Conservation (phyloP, 2,888 invertebrate genomes). For the Aporophyla lueneburgensis region DNA sequence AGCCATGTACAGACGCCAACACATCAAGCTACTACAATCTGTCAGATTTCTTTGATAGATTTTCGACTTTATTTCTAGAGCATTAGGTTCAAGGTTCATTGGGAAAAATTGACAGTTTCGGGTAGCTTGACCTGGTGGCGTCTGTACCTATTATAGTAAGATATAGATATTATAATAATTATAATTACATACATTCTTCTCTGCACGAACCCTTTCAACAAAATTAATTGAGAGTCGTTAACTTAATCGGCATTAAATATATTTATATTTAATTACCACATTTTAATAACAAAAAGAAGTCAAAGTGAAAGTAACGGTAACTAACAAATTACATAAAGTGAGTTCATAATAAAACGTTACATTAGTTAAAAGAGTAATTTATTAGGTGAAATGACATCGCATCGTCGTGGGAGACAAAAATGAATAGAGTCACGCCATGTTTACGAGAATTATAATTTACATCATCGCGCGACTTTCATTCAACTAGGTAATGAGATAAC, state of each 20-base stretch:
- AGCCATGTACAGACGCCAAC: not conserved
- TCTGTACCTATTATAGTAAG: not conserved
- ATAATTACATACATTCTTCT: constrained; percentile 2
- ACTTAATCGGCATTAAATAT: constrained; percentile 18
- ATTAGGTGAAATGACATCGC: constrained; percentile 80
- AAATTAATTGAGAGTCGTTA: constrained; percentile 28
- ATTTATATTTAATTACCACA: constrained; percentile 18
- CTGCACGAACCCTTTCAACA: constrained; percentile 2
- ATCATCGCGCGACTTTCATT: constrained; percentile 83
- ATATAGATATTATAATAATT: constrained; percentile 1
- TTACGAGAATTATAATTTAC: constrained; percentile 81
- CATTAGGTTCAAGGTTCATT: no score
- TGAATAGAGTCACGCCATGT: constrained; percentile 83
- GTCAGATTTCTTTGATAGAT: no score
- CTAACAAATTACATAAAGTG: constrained; percentile 66
- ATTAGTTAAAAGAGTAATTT: constrained; percentile 76
- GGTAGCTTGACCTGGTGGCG: no score
- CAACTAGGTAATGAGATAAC: constrained; percentile 67
- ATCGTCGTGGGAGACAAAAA: constrained; percentile 86
- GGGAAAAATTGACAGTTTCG: no score
- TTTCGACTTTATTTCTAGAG: no score
- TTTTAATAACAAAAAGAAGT: constrained; percentile 49
- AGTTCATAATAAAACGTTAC: constrained; percentile 76
- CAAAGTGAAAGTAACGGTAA: constrained; percentile 70
- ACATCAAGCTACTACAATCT: no score